Conservation (phyloP, 2,113 vertebrate genomes). For the Terrapene triunguis region DNA sequence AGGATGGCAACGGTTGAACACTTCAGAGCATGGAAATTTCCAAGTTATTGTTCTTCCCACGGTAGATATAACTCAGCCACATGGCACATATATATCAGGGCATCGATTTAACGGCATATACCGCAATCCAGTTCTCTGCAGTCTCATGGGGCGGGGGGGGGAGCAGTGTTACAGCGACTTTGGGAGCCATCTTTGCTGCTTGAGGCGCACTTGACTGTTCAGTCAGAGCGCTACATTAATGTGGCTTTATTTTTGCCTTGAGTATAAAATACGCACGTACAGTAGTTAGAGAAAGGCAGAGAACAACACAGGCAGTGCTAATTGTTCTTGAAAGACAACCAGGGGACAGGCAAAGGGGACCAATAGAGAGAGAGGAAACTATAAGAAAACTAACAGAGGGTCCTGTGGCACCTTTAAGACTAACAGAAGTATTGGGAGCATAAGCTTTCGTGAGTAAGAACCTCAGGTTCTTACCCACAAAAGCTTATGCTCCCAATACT, state of each 20-base stretch:
- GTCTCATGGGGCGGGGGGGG: accelerated
- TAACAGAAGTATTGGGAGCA: too few relatives aligned
- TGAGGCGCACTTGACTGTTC: accelerated
- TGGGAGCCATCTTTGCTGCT: background rate
- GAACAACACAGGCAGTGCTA: background rate
- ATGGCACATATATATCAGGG: accelerated
- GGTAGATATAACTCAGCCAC: slow-evolving; percentile 19
- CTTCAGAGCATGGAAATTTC: slow-evolving; percentile 57
- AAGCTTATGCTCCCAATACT: too few relatives aligned
- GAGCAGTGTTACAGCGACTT: accelerated
- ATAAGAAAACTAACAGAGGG: background rate
- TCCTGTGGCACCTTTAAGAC: too few relatives aligned
- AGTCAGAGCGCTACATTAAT: accelerated
- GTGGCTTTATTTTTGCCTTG: background rate
- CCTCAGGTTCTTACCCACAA: too few relatives aligned
- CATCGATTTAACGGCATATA: accelerated
- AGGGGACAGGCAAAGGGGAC: background rate
- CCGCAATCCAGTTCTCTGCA: background rate
- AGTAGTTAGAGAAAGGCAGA: background rate
- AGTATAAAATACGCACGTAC: background rate
- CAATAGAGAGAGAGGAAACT: background rate
- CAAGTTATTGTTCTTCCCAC: background rate
- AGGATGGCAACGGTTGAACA: background rate
- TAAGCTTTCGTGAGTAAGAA: too few relatives aligned
- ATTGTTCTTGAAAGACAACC: background rate